Base-by-base conservation (phyloP, 2,113 vertebrate species). In the Butorides virescens region DNA sequence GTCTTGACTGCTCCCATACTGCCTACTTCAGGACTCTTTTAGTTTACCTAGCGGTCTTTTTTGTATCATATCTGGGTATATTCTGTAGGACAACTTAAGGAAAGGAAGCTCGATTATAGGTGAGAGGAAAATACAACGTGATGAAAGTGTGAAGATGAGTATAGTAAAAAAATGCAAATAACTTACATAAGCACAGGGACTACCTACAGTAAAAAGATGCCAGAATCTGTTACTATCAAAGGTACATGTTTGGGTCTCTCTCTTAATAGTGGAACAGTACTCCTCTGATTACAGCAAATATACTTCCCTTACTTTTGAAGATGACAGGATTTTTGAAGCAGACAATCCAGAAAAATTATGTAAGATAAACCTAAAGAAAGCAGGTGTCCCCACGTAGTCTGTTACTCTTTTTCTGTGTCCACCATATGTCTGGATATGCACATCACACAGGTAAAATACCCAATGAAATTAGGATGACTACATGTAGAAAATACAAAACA, bases 191-290 rank as follows among this genome's bases (percentile, higher is more conserved):
- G 23, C 10, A 39, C 20, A 67, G 30, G 26, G 63, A 15, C 7
- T 65, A 50, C 66, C 4, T 71, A 53, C 13, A 78, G 22, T 25
- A 53, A 37, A 84, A 74, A 46, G 8, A 71, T 32, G 19, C 6
- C 32, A 79, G 84, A 74, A 72, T 75, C 37, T 79, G 6, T 58
- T 70, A 37, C 36, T 85, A 44, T 49, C 13, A 74, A 74, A 9
- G 42, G 4, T 27, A 66, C 0, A 0, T 44, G 19, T 61, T 80
- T 27, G 46, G 9, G 21, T 71, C 5, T 49, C 7, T 71, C 14
- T 74, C 30, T 50, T 32, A 37, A 2, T 50, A 47, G 14, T 11
- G 7, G 30, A 88, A 17, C 20, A 56, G 7, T 76, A 32, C 17
- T 67, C 62, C 23, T n/a, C 15, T 52, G 47, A 63, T 46, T 76